Conservation (phyloP, 2,888 invertebrate genomes). For the Callyntrura sp. region DNA sequence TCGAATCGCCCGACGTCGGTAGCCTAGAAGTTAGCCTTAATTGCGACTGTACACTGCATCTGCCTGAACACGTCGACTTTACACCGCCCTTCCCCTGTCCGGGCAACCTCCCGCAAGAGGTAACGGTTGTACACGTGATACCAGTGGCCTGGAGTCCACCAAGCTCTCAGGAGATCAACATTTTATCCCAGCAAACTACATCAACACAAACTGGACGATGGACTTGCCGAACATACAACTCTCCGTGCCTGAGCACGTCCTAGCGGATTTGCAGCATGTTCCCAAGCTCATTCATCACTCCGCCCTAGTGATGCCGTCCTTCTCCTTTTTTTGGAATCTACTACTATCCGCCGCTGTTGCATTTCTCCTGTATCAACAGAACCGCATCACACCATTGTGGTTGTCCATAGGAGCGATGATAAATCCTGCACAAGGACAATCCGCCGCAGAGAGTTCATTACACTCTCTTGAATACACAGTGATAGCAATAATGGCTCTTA, state of each 20-base stretch:
- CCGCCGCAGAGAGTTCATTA: too few relatives aligned
- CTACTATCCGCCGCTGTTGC: background rate
- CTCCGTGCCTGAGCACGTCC: constrained; percentile 11
- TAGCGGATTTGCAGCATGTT: background rate
- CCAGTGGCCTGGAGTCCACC: constrained; percentile 27
- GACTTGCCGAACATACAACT: constrained; percentile 16
- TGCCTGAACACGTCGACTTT: background rate
- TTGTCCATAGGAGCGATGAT: too few relatives aligned
- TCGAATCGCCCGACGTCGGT: background rate
- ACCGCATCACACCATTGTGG: background rate
- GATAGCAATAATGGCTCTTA: too few relatives aligned
- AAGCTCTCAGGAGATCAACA: background rate
- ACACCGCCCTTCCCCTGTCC: constrained; percentile 42
- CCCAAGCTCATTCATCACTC: constrained; percentile 12
- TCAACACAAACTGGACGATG: constrained; percentile 30
- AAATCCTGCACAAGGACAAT: too few relatives aligned
- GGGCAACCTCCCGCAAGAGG: too few relatives aligned
- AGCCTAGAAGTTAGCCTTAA: constrained; percentile 19
- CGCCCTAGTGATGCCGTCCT: background rate
- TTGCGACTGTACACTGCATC: constrained; percentile 13
- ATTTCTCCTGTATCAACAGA: constrained; percentile 27
- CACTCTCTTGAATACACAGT: too few relatives aligned
- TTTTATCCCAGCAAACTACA: background rate
- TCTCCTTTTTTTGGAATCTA: constrained; percentile 50
- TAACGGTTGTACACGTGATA: background rate